Evolutionary conservation across 2,888 invertebrate genomes (phyloP).

Genomic region (Sthenelais limicola): DNA sequence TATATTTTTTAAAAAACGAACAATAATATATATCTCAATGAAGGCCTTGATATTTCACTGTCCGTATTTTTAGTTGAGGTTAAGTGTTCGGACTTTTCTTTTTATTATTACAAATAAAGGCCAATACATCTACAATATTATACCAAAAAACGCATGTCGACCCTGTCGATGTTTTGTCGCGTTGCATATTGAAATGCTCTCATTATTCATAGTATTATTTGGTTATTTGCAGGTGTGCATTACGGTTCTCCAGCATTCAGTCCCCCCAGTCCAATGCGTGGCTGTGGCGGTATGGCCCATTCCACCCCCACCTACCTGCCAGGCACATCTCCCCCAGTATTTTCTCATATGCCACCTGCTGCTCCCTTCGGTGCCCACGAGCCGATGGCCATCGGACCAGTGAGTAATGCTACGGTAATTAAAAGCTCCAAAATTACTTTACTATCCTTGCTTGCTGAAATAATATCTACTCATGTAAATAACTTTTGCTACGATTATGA

Average conservation of each 20-base stretch:
- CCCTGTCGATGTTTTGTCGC: no score
- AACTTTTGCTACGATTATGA: no score
- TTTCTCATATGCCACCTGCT: slow-evolving; percentile 54
- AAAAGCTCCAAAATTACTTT: neutral
- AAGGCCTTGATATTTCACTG: no score
- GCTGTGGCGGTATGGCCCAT: slow-evolving; percentile 77
- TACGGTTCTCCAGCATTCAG: slow-evolving; percentile 71
- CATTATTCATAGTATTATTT: no score
- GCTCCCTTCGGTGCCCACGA: slow-evolving; percentile 7
- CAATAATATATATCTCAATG: no score
- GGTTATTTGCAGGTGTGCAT: slow-evolving; percentile 64
- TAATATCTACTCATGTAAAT: neutral
- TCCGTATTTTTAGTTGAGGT: no score
- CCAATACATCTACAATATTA: no score
- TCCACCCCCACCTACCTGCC: slow-evolving; percentile 49
- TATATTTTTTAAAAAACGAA: no score
- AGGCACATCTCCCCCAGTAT: slow-evolving; percentile 67
- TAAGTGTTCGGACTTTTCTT: no score
- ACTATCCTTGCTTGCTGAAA: neutral
- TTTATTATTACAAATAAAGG: no score
- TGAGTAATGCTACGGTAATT: neutral
- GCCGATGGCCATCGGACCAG: slow-evolving; percentile 20
- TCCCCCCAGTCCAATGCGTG: slow-evolving; percentile 77
- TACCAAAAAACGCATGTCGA: no score
- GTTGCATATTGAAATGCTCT: no score